Base-by-base conservation (phyloP, 2,888 invertebrate species). In the Calliscelio sp. region DNA sequence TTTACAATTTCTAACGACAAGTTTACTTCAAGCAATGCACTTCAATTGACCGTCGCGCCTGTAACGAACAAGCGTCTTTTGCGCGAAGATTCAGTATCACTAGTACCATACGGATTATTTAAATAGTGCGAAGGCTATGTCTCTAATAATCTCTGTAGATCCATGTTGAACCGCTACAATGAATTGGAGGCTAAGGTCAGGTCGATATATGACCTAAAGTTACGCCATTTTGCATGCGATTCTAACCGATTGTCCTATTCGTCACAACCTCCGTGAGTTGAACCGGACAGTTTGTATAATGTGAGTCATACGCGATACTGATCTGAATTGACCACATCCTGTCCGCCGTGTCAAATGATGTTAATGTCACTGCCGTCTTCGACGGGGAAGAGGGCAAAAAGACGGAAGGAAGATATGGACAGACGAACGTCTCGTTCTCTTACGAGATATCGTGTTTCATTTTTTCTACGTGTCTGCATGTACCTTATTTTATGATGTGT, bases 321-420 rank as follows among this genome's bases (percentile, higher is more conserved):
- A 87, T 87, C 90, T 91, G 91, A 92, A 92, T 92, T 91, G 91
- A 90, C 91, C 88, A 90, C 91, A 91, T 92, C 92, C 92, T 92
- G 92, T 89, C 90, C 89, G 88, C 85, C 89, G 86, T 90, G 88
- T 88, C 90, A 87, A 89, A 88, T 89, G 89, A 89, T 87, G 91
- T 91, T 91, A 91, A 90, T 90, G 89, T 90, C 90, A 91, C 90
- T 91, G 87, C 77, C 88, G 87, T 87, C 86, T 85, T 85, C 79
- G 61, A 71, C 75, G 77, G 71, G 65, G 75, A 78, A 81, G 59
- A 74, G 74, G 49, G 68, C 57, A 68, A 65, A 81, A 85, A 80
- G 81, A 73, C 81, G 85, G 86, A 86, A 86, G 87, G 84, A 85
- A 88, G 85, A 86, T 80, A 86, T 77, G 81, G 65, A 57, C 55